Evolutionary conservation across 1,140 invertebrate genomes (phyloP), one percentile per base, ranked within the genome.

Genomic region (Meloidogyne hapla): DNA sequence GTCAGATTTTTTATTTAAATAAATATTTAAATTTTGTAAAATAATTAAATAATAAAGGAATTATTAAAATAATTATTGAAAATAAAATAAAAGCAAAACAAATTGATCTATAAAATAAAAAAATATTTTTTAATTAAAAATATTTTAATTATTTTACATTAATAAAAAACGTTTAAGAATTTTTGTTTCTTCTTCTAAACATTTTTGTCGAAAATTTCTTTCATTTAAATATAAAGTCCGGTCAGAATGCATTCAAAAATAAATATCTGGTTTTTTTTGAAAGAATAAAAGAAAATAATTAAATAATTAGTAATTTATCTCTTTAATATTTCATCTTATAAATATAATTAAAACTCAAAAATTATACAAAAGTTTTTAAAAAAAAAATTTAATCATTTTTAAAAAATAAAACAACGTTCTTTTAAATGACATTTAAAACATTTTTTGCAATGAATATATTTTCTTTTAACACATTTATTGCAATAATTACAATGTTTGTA

Each of bases 371-470:
- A n/a, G n/a, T n/a, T n/a, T n/a, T n/a, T n/a, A n/a, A n/a, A n/a
- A n/a, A n/a, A n/a, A n/a, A n/a, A n/a, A 15, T 45, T 13, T 33
- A 42, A 45, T 45, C 18, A 18, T 63, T 63, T 73, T 12, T 28
- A 73, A 12, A 26, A 73, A 10, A 72, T 33, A 33, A 33, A 33
- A 61, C 74, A 75, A 45, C 74, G 61, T 45, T 75, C 45, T 28
- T 42, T 67, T 63, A 75, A 74, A 56, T 75, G 74, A 18, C 74
- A 75, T 28, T 38, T 40, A 28, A 56, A 23, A 28, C 74, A 75
- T 12, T 75, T 75, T 63, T 2, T 1, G 38, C 74, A 75, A 21
- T 75, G 74, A 40, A 28, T 75, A 48, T 75, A 75, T 28, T 40
- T 75, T 45, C 33, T 33, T 13, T 69, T 64, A n/a, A 75, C 74